Percentiles rank a stretch among this genome's conserved stretches.
Evolutionary conservation across 2,888 invertebrate genomes (phyloP).

Genomic region (Zaprionus obscuricornis): DNA sequence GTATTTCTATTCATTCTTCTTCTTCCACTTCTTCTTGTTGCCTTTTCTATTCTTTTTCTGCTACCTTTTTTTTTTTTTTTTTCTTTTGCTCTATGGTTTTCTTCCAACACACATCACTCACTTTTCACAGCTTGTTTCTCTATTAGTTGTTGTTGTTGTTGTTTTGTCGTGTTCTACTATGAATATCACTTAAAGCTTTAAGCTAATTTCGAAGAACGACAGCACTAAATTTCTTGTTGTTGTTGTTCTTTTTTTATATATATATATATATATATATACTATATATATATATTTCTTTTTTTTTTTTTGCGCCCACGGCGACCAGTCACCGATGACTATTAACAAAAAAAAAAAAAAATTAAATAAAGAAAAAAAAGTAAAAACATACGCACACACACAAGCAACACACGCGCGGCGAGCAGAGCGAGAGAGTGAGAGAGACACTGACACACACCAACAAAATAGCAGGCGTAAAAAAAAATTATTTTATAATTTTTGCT

Average conservation of each 20-base stretch:
- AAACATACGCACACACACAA: conserved; percentile 7
- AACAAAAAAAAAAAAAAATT: conserved; percentile 20
- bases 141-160: conserved; percentile 21
- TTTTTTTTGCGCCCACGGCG: conserved; percentile 48
- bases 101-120: conserved; percentile 44
- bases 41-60: neutral
- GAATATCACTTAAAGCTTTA: conserved; percentile 51
- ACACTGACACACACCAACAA: conserved; percentile 40
- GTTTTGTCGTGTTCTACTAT: conserved; percentile 29
- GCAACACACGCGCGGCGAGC: conserved; percentile 16
- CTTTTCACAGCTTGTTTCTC: conserved; percentile 44
- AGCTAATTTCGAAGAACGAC: conserved; percentile 40
- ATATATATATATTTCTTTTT: too few relatives aligned
- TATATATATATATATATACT: too few relatives aligned
- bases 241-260: neutral
- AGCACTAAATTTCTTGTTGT: conserved; percentile 34
- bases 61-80: neutral
- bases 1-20: neutral
- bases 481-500: conserved; percentile 47
- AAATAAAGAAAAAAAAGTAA: conserved; percentile 25
- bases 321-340: conserved; percentile 47
- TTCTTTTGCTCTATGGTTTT: neutral
- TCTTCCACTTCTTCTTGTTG: conserved; percentile 8
- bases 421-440: too few relatives aligned
- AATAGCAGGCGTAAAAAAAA: conserved; percentile 45